These are phyloP conservation scores for Aselliscus stoliczkanus DNA, from an alignment of 2,797 vertebrate genomes.

Conservation along the genomic window DNA sequence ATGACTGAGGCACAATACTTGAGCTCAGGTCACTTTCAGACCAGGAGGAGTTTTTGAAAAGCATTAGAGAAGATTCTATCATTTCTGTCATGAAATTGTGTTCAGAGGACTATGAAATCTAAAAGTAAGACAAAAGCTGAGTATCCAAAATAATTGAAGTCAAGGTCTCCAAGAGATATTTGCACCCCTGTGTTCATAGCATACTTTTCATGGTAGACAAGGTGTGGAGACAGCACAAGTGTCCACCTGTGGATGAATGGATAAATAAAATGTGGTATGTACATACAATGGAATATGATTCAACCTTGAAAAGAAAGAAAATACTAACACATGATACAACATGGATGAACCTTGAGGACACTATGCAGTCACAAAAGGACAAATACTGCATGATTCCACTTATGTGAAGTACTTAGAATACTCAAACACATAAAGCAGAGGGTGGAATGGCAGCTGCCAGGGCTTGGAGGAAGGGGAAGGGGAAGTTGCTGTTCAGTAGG, in stretches of 20 bases:
- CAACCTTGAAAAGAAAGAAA: neutral
- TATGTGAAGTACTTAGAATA: neutral
- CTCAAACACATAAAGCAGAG: neutral
- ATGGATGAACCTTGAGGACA: neutral
- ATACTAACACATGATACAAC: too few species aligned
- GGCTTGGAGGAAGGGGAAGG: fast-evolving
- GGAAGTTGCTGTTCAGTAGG: neutral
- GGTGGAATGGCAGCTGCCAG: neutral
- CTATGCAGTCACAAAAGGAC: neutral
- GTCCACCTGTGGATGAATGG: neutral
- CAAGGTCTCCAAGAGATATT: neutral
- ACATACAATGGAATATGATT: neutral
- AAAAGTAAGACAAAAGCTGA: neutral
- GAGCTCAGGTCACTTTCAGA: neutral
- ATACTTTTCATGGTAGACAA: neutral
- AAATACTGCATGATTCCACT: neutral
- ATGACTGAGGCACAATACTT: neutral
- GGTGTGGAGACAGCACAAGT: neutral
- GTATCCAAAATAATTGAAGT: neutral
- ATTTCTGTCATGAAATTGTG: neutral
- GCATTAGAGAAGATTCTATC: neutral
- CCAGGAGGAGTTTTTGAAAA: neutral
- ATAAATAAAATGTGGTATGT: neutral
- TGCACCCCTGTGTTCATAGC: neutral
- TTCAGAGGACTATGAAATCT: neutral